Conservation (phyloP, 2,113 vertebrate species). For the Gasterosteus aculeatus region DNA sequence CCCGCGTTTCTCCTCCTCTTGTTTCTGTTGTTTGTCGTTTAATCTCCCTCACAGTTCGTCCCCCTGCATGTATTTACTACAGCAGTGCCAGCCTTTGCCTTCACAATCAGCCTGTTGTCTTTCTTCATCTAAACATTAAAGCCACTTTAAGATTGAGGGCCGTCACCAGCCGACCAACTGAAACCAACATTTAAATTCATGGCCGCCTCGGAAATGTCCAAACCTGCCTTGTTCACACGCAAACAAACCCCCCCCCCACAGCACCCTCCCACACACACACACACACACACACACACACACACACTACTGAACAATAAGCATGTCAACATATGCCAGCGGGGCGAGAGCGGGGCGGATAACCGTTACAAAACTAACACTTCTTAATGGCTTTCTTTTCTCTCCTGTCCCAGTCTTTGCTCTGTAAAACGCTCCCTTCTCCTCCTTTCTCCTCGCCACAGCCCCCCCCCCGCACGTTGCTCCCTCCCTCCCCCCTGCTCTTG, state of each 20-base stretch:
- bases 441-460: slow-evolving; percentile 50
- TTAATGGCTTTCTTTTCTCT: slow-evolving; percentile 73
- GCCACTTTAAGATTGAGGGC: slow-evolving; percentile 45
- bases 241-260: slow-evolving; percentile 22
- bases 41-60: slow-evolving; percentile 12
- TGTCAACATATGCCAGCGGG: slow-evolving; percentile 57
- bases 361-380: slow-evolving; percentile 76
- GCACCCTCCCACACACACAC: slow-evolving; percentile 16
- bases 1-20: neutral
- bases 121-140: slow-evolving; percentile 39
- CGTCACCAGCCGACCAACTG: slow-evolving; percentile 25
- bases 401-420: slow-evolving; percentile 68
- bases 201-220: slow-evolving; percentile 20
- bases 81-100: neutral
- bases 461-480: slow-evolving; percentile 23
- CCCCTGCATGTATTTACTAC: slow-evolving; percentile 15
- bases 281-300: slow-evolving; percentile 36
- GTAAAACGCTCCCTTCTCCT: slow-evolving; percentile 53
- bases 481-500: slow-evolving; percentile 74
- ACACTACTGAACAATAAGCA: slow-evolving; percentile 51
- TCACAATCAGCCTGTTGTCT: slow-evolving; percentile 25
- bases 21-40: slow-evolving; percentile 3
- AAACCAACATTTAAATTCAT: slow-evolving; percentile 47
- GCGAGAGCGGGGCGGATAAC: slow-evolving; percentile 58
- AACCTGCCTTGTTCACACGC: slow-evolving; percentile 21